Percentiles rank a stretch among this genome's conserved stretches.
Conservation (phyloP, 2,797 vertebrate genomes). For the Tolypeutes matacus region DNA sequence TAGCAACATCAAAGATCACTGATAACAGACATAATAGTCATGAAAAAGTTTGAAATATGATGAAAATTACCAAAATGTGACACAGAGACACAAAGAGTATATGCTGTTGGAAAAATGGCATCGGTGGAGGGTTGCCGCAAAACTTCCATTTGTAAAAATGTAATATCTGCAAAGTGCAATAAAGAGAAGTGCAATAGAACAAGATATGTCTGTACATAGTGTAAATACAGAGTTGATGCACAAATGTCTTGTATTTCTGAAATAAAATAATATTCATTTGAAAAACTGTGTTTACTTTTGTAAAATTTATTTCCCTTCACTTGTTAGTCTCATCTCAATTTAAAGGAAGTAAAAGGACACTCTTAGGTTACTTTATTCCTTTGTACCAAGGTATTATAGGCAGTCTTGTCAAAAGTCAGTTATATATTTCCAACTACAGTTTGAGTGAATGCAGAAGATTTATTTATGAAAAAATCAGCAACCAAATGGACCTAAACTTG, state of each 20-base stretch:
- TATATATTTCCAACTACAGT: neutral
- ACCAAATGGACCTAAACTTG: neutral
- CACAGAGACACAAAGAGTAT: too few species aligned
- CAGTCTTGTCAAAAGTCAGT: neutral
- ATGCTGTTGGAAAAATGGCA: too few species aligned
- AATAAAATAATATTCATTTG: neutral
- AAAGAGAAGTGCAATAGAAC: too few species aligned
- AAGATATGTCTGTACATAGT: too few species aligned
- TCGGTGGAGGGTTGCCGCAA: too few species aligned
- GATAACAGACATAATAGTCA: too few species aligned
- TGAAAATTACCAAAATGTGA: too few species aligned
- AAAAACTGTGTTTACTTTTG: neutral
- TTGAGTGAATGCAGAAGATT: neutral
- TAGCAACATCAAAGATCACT: too few species aligned
- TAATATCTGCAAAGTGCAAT: too few species aligned
- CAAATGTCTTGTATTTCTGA: neutral
- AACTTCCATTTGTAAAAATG: too few species aligned
- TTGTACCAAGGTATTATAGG: neutral
- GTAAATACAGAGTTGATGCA: too few species aligned
- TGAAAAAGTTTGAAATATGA: too few species aligned
- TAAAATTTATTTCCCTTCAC: conserved; percentile 14
- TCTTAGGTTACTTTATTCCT: neutral
- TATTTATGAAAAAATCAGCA: neutral
- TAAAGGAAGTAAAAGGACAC: neutral
- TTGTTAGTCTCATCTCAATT: neutral